Percentiles rank a stretch among this genome's conserved stretches.
Conservation (phyloP, 2,797 vertebrate genomes). For the Xyrichtys novacula region DNA sequence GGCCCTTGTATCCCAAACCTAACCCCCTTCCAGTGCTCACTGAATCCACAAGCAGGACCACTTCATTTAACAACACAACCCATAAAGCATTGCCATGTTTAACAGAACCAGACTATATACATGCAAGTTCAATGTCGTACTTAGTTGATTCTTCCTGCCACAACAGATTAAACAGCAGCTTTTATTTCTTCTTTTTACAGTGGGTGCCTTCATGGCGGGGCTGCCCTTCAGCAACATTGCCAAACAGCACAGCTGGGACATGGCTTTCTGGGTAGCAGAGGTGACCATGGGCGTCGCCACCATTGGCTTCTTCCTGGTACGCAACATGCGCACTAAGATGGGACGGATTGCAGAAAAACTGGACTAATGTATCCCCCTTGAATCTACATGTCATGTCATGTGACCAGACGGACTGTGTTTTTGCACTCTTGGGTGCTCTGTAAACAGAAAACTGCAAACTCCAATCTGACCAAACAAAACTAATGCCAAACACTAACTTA, state of each 20-base stretch:
- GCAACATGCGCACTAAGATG: constrained; percentile 98
- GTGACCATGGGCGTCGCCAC: constrained; percentile 86
- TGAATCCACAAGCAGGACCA: no score
- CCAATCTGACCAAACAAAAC: constrained; percentile 28
- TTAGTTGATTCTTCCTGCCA: no score
- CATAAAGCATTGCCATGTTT: no score
- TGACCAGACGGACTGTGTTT: constrained; percentile 5
- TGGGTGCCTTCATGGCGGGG: constrained; percentile 96
- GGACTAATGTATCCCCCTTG: constrained; percentile 81
- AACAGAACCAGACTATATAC: no score
- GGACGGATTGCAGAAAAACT: constrained; percentile 87
- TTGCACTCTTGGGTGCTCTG: constrained; percentile 1
- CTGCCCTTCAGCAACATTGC: constrained; percentile 96
- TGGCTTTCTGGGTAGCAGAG: constrained; percentile 95
- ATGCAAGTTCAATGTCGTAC: no score
- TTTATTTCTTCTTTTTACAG: constrained; percentile 78
- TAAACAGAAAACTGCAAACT: constrained; percentile 32
- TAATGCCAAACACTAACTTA: background rate
- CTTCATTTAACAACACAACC: no score
- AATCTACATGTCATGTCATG: background rate
- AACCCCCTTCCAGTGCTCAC: no score
- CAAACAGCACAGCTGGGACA: constrained; percentile 94
- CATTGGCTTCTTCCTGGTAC: constrained; percentile 88
- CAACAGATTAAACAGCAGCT: no score
- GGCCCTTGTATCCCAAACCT: no score